Conservation (phyloP, 2,113 vertebrate species). For the Lepisosteus oculatus region DNA sequence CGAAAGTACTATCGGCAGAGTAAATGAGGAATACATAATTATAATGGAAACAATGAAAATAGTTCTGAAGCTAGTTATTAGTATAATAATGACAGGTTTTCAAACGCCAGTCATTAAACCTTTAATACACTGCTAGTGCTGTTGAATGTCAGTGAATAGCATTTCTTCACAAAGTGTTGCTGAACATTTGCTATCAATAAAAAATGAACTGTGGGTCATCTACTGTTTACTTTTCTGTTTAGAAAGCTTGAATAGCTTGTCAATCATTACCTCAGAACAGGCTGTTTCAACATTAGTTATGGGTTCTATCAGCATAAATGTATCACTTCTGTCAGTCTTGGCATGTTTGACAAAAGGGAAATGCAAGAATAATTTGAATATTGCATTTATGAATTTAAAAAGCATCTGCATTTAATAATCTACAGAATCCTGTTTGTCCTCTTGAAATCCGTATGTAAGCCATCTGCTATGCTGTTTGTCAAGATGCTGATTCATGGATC, state of each 20-base stretch:
- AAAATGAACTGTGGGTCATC: not conserved
- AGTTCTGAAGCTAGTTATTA: too few relatives aligned
- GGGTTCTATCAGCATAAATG: not conserved
- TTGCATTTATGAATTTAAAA: not conserved
- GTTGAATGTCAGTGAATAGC: too few relatives aligned
- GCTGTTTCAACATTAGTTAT: not conserved
- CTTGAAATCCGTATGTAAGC: not conserved
- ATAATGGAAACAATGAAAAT: too few relatives aligned
- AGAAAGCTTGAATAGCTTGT: not conserved
- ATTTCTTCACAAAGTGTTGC: too few relatives aligned
- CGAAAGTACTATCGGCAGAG: too few relatives aligned
- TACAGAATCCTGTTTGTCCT: not conserved
- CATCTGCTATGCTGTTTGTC: not conserved
- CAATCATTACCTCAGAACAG: not conserved
- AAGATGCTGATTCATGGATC: not conserved
- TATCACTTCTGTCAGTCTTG: not conserved
- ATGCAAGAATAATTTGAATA: not conserved
- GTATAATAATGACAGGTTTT: too few relatives aligned
- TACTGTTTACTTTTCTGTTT: not conserved
- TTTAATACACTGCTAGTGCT: too few relatives aligned
- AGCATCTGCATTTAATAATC: constrained; percentile 16
- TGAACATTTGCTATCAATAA: too few relatives aligned
- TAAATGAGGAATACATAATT: too few relatives aligned
- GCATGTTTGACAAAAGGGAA: not conserved
- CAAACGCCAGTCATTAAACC: too few relatives aligned